Evolutionary conservation across 2,888 invertebrate species (phyloP).

Genomic region (Pinctada fucata): DNA sequence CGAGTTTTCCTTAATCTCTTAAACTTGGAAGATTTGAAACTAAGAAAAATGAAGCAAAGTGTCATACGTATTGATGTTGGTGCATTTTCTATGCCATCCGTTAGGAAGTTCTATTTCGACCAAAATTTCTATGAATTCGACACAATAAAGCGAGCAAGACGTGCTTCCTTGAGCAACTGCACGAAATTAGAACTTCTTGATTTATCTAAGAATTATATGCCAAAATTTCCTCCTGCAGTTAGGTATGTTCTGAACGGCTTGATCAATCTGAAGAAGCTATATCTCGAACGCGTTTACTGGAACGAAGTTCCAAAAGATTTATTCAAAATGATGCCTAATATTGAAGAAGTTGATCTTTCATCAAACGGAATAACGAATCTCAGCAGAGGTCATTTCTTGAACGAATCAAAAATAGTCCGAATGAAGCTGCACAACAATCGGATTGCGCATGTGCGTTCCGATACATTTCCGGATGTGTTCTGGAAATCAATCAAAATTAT

Average conservation of each 20-base stretch:
- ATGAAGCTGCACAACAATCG: conserved; percentile 4
- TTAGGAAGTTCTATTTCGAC: neutral
- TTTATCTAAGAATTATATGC: neutral
- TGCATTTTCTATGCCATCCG: neutral
- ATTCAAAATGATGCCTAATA: neutral
- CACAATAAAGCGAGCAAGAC: neutral
- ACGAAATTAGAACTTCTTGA: neutral
- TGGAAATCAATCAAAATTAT: conserved; percentile 72
- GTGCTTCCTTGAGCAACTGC: neutral
- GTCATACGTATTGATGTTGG: neutral
- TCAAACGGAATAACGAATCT: neutral
- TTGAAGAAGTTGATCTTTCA: conserved; percentile 4
- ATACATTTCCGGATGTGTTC: conserved; percentile 27
- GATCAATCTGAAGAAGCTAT: neutral
- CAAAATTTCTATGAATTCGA: neutral
- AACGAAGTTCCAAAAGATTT: neutral
- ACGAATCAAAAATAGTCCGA: neutral
- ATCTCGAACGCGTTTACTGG: too few relatives aligned
- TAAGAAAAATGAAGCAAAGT: neutral
- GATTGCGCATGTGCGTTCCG: conserved; percentile 2
- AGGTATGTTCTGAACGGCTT: neutral
- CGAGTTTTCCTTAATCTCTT: neutral
- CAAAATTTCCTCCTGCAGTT: neutral
- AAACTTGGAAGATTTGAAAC: neutral
- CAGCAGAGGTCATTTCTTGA: conserved; percentile 1